These are phyloP conservation scores for Sebastes goodei DNA, from an alignment of 2,797 vertebrate species.

Conservation along the genomic window DNA sequence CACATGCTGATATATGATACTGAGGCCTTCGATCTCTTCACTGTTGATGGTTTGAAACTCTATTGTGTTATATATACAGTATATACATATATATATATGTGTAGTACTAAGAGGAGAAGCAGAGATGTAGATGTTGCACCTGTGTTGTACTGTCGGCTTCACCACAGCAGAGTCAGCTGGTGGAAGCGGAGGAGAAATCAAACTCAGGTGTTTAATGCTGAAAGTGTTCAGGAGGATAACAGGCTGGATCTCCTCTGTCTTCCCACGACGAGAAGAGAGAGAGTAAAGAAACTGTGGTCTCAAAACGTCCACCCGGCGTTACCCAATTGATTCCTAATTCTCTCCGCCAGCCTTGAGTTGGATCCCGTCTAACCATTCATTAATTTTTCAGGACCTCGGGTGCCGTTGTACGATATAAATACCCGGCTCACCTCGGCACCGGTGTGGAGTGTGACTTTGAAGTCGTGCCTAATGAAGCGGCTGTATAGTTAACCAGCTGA, in stretches of 20 bases:
- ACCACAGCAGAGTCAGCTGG: neutral
- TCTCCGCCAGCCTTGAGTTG: conserved; percentile 59
- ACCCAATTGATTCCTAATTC: conserved; percentile 59
- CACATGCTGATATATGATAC: neutral
- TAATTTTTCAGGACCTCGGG: conserved; percentile 73
- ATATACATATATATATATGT: no score
- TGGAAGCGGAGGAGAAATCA: neutral
- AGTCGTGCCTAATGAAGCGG: conserved; percentile 79
- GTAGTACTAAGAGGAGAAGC: no score
- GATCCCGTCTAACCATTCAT: conserved; percentile 73
- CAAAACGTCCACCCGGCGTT: conserved; percentile 58
- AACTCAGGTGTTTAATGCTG: neutral
- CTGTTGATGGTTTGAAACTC: neutral
- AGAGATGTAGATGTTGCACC: neutral
- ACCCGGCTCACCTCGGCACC: conserved; percentile 62
- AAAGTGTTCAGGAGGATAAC: neutral
- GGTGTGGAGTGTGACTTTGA: conserved; percentile 65
- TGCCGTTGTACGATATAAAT: conserved; percentile 71
- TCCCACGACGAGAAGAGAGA: neutral
- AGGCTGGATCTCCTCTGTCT: neutral
- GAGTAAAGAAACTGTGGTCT: conserved; percentile 42
- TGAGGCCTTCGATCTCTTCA: neutral
- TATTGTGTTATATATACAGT: neutral
- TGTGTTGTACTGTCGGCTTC: neutral
- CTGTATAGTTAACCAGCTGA: conserved; percentile 71